Base-by-base conservation (phyloP, 2,113 vertebrate species). In the Psephotus haematonotus region DNA sequence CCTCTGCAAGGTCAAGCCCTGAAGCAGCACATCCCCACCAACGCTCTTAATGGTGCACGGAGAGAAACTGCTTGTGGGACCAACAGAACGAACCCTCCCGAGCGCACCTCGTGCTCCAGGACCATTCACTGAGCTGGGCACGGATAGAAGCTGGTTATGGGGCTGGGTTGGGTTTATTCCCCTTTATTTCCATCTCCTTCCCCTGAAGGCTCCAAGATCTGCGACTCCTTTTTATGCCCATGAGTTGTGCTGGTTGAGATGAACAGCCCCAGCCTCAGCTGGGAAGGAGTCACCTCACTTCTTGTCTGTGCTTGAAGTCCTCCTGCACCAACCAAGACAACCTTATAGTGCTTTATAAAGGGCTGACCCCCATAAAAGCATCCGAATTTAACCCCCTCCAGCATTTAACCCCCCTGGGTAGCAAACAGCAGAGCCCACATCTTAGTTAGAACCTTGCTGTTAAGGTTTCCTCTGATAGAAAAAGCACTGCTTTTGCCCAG, bases 281-380 rank as follows among this genome's bases (percentile, higher is more conserved):
- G 31, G 6, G 44, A 57, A 79, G 19, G 10, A 41, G 20, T 4
- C 57, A 20, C 35, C 31, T 72, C 59, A 3, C 41, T 47, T 28
- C 49, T 53, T 29, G 7, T 5, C 53, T 1, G 1, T 3, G 10
- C 69, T 35, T 3, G 6, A 43, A 44, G 31, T 11, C n/a, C 69
- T 76, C 41, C 55, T 13, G 28, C 49, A 9, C 25, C 3, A 29
- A 18, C 47, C 5, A 5, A 53, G 31, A 71, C 44, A 41, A 37
- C 63, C n/a, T 31, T 1, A 0, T 2, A 3, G 3, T 13, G 24
- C n/a, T 37, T 74, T 64, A 27, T 4, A 52, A n/a, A 29, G 46
- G 29, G 16, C 44, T 49, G 64, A 35, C 16, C 35, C n/a, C 35
- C 31, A 13, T 39, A 57, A 74, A 79, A 72, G 2, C 60, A 72